Evolutionary conservation across 2,113 vertebrate genomes (phyloP).

Genomic region (Eira barbara): DNA sequence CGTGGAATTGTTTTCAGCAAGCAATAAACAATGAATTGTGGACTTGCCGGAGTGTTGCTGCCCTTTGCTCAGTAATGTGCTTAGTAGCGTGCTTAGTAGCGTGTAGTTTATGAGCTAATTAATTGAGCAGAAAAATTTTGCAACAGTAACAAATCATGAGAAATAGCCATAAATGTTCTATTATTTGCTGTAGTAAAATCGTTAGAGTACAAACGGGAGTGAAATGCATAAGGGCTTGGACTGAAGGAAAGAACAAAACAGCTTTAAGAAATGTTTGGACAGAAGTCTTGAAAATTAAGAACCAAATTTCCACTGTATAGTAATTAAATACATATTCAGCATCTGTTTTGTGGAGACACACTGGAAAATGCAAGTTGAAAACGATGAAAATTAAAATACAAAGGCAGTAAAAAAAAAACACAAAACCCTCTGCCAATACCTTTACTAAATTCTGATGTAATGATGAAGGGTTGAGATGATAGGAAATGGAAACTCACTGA

Average conservation of each 20-base stretch:
- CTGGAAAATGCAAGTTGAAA: background rate
- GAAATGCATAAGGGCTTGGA: background rate
- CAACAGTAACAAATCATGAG: background rate
- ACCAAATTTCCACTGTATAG: background rate
- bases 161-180: background rate
- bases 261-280: background rate
- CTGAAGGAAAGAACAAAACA: background rate
- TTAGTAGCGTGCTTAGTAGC: background rate
- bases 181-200: background rate
- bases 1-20: slow-evolving; percentile 18
- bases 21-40: slow-evolving; percentile 17
- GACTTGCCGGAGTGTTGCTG: background rate
- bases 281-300: background rate
- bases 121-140: background rate
- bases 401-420: background rate
- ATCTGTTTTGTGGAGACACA: background rate
- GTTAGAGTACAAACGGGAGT: background rate
- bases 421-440: background rate
- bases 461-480: background rate
- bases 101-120: background rate
- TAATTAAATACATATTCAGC: background rate
- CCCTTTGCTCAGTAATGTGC: background rate
- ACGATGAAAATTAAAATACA: background rate
- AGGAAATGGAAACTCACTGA: background rate
- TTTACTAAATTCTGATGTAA: background rate